A percentile compares a stretch with the other conserved stretches of the same genome.
These are phyloP conservation scores for Eristalis intricaria DNA, from an alignment of 2,888 invertebrate genomes.

Conservation along the genomic window DNA sequence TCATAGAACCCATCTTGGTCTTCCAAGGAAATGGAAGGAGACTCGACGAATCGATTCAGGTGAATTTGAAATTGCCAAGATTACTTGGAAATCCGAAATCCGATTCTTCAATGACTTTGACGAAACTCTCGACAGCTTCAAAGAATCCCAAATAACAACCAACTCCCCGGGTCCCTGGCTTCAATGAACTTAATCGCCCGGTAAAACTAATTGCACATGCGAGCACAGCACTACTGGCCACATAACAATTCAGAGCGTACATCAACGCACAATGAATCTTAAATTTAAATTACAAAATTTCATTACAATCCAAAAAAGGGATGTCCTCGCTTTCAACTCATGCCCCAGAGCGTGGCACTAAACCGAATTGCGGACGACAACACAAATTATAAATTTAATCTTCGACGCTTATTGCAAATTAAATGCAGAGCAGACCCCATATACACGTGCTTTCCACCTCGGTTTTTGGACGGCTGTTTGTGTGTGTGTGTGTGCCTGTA, in stretches of 20 bases:
- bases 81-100: too few relatives aligned
- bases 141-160: neutral
- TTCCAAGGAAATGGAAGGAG: too few relatives aligned
- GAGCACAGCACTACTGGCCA: neutral
- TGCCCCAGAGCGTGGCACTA: neutral
- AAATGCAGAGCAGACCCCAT: conserved; percentile 14
- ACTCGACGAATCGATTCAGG: too few relatives aligned
- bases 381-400: conserved; percentile 52
- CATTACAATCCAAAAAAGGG: neutral
- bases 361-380: conserved; percentile 26
- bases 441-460: neutral
- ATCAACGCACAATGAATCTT: neutral
- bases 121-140: too few relatives aligned
- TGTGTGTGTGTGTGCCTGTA: neutral
- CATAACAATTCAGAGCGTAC: neutral
- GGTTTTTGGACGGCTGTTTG: too few relatives aligned
- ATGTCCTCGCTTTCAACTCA: neutral
- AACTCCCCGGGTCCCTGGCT: neutral
- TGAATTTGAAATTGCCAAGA: too few relatives aligned
- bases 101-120: too few relatives aligned
- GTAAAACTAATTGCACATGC: neutral
- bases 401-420: conserved; percentile 40
- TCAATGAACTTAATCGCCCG: too few relatives aligned
- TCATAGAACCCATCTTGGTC: too few relatives aligned
- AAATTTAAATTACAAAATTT: conserved; percentile 13